Evolutionary conservation across 2,797 vertebrate species (phyloP).

Genomic region (Squalus acanthias): DNA sequence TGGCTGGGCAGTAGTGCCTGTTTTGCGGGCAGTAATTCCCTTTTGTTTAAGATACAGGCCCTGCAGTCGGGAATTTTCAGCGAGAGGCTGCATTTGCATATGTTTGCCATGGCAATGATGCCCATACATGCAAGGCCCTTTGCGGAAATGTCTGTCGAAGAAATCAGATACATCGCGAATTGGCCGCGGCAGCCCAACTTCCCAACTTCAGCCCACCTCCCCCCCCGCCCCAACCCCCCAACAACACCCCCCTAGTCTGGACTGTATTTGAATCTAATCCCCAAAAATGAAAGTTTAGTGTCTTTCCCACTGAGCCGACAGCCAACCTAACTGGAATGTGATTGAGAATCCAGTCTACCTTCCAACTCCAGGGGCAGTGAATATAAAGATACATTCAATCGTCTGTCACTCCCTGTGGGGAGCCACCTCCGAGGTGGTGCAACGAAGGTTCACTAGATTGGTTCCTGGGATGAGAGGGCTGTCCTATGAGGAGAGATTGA

Average conservation of each 20-base stretch:
- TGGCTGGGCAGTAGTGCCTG: background rate
- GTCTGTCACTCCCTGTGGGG: background rate
- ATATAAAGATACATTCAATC: background rate
- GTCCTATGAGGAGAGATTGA: no score
- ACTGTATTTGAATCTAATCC: background rate
- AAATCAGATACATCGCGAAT: background rate
- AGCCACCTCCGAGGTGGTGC: background rate
- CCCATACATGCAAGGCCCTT: background rate
- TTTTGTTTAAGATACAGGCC: background rate
- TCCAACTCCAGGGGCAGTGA: background rate
- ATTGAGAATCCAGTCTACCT: no score
- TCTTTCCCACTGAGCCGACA: background rate
- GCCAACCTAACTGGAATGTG: background rate
- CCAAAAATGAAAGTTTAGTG: background rate
- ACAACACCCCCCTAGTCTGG: background rate
- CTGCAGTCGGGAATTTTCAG: background rate
- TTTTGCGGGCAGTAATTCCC: no score
- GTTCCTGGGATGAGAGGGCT: no score
- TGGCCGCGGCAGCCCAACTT: background rate
- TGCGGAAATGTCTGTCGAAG: background rate
- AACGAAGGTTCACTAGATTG: no score
- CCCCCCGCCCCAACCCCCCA: background rate
- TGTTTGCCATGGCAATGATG: background rate
- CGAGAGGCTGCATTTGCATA: no score
- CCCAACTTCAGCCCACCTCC: background rate